Conservation (phyloP, 30 jellyfish, hydroid and myxozoan genomes). For the Hydractinia symbiolongicarpus region DNA sequence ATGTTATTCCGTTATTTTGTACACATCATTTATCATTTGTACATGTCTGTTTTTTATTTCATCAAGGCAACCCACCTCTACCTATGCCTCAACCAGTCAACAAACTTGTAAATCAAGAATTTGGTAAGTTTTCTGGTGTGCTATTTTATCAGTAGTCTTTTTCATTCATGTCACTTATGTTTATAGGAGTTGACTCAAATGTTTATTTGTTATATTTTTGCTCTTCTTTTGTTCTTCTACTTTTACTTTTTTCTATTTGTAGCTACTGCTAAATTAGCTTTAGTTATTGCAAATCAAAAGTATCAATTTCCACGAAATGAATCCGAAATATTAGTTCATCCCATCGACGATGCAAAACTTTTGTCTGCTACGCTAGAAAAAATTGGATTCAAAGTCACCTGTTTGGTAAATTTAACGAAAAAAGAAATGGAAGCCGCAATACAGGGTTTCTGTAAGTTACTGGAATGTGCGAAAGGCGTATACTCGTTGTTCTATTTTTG, state of each 20-base stretch:
- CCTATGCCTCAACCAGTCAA: no score
- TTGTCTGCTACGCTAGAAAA: conserved; percentile 48
- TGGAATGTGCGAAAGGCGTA: conserved; percentile 26
- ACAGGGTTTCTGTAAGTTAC: conserved; percentile 59
- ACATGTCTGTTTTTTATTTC: no score
- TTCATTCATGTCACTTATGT: no score
- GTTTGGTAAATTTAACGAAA: conserved; percentile 55
- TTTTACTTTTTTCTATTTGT: background rate
- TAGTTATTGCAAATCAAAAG: conserved; percentile 76
- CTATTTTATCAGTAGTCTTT: no score
- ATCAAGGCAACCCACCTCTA: no score
- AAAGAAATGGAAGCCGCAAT: conserved; percentile 70
- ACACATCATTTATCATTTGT: no score
- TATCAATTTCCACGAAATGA: conserved; percentile 41
- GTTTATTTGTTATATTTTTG: no score
- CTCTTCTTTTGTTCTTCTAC: no score
- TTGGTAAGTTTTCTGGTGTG: background rate
- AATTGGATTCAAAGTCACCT: conserved; percentile 79
- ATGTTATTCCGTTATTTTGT: no score
- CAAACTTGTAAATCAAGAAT: conserved; percentile 10
- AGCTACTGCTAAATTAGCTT: conserved; percentile 90
- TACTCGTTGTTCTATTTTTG: conserved; percentile 81
- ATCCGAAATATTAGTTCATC: conserved; percentile 58
- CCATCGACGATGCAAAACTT: conserved; percentile 70
- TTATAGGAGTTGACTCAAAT: no score